A percentile compares a stretch with the other conserved stretches of the same genome.
These are phyloP conservation scores for Ochotona princeps DNA, from an alignment of 2,113 vertebrate genomes.

Conservation along the genomic window DNA sequence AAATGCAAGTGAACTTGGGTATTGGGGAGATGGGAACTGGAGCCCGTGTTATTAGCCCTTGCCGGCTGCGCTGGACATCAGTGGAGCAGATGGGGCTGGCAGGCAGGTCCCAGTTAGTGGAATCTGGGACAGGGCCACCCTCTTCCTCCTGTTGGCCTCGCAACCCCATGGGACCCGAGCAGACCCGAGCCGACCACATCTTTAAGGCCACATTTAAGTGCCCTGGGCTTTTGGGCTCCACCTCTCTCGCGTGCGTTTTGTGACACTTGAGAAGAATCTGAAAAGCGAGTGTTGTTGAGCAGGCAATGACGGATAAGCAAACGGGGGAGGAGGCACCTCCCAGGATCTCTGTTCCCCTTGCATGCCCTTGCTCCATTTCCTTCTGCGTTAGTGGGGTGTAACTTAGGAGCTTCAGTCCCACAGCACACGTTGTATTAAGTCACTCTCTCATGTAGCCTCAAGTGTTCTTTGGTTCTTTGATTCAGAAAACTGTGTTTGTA, in stretches of 20 bases:
- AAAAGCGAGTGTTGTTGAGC: conserved; percentile 12
- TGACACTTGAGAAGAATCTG: not conserved
- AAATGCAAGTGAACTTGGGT: too few relatives aligned
- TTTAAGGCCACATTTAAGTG: not conserved
- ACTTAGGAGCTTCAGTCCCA: not conserved
- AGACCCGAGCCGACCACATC: too few relatives aligned
- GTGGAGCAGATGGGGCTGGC: too few relatives aligned
- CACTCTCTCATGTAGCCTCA: not conserved
- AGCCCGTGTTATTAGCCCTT: too few relatives aligned
- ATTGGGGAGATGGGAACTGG: too few relatives aligned
- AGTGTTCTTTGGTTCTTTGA: not conserved
- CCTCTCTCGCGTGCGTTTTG: not conserved
- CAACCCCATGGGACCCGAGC: too few relatives aligned
- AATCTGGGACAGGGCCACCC: too few relatives aligned
- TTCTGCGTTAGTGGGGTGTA: not conserved
- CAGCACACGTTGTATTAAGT: not conserved
- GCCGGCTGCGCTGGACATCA: too few relatives aligned
- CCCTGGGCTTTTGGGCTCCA: not conserved
- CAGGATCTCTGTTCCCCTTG: not conserved
- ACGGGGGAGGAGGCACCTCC: not conserved
- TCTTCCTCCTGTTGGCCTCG: too few relatives aligned
- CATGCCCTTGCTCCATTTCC: not conserved
- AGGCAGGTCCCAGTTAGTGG: too few relatives aligned
- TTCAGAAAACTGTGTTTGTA: not conserved
- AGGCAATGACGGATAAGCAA: not conserved